Evolutionary conservation across 2,113 vertebrate genomes (phyloP).

Genomic region (Toxostoma redivivum): DNA sequence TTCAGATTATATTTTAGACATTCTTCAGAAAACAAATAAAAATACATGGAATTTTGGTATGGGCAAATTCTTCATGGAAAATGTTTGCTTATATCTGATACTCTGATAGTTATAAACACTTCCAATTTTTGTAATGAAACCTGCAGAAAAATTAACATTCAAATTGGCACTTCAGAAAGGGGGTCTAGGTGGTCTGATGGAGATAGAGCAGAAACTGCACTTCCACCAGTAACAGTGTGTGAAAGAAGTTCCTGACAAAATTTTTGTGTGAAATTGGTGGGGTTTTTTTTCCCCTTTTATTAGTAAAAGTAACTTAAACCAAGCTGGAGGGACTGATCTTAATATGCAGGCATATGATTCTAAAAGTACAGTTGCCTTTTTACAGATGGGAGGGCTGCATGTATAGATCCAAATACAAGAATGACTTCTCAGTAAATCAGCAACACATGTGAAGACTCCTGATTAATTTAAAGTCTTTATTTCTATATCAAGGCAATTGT

Average conservation of each 20-base stretch:
- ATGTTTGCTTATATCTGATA: neutral
- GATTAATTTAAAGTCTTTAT: neutral
- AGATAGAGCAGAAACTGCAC: neutral
- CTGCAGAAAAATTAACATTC: neutral
- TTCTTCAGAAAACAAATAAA: neutral
- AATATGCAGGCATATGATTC: neutral
- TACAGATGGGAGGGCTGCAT: neutral
- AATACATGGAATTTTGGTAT: neutral
- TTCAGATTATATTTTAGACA: neutral
- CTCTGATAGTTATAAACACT: neutral
- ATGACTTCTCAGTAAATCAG: neutral
- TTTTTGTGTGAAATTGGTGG: neutral
- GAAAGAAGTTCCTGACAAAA: neutral
- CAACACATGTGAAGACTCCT: neutral
- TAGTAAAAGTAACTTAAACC: neutral
- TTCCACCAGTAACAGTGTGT: neutral
- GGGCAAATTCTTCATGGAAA: neutral
- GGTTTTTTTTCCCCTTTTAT: rapidly evolving
- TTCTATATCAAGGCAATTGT: neutral
- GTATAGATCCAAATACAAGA: neutral
- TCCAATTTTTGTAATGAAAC: neutral
- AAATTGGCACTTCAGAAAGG: neutral
- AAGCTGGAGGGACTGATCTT: neutral
- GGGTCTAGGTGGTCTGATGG: neutral
- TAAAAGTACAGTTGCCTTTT: neutral